Evolutionary conservation across 1,140 invertebrate genomes (phyloP).

Genomic region (Bombus huntii): DNA sequence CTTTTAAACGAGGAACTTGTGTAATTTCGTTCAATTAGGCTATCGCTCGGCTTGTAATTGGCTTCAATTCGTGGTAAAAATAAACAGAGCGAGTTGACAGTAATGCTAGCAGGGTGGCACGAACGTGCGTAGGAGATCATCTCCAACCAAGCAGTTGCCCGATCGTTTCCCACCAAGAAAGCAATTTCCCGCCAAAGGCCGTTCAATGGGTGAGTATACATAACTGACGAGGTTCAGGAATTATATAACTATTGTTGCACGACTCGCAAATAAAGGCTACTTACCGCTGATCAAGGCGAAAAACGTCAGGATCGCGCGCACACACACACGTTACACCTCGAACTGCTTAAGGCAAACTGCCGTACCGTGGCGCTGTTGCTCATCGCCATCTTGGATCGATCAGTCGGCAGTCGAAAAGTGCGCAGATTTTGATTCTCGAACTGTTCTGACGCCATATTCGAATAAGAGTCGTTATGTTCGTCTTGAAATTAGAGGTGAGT

Average conservation of each 20-base stretch:
- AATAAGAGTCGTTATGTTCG: background rate
- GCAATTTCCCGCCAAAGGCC: slow-evolving; percentile 62
- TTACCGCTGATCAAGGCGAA: slow-evolving; percentile 78
- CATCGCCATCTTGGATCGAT: slow-evolving; percentile 73
- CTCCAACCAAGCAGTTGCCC: slow-evolving; percentile 22
- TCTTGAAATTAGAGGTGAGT: background rate
- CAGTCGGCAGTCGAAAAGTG: slow-evolving; percentile 34
- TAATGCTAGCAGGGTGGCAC: slow-evolving; percentile 59
- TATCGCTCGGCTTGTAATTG: slow-evolving; percentile 40
- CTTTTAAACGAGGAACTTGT: background rate
- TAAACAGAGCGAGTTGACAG: slow-evolving; percentile 74
- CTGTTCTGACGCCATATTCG: background rate
- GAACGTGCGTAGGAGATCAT: slow-evolving; percentile 74
- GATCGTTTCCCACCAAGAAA: slow-evolving; percentile 19
- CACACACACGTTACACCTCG: slow-evolving; percentile 69
- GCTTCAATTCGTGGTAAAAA: slow-evolving; percentile 69
- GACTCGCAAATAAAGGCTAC: slow-evolving; percentile 78
- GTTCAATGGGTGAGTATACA: slow-evolving; percentile 40
- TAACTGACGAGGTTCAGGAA: slow-evolving; percentile 63
- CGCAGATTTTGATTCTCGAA: slow-evolving; percentile 49
- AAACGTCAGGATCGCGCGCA: slow-evolving; percentile 77
- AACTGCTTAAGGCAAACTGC: slow-evolving; percentile 62
- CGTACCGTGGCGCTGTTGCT: slow-evolving; percentile 67
- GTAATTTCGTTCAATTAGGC: slow-evolving; percentile 46
- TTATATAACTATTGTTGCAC: slow-evolving; percentile 79